Conservation (phyloP, 2,797 vertebrate species). For the Cynopterus sphinx region DNA sequence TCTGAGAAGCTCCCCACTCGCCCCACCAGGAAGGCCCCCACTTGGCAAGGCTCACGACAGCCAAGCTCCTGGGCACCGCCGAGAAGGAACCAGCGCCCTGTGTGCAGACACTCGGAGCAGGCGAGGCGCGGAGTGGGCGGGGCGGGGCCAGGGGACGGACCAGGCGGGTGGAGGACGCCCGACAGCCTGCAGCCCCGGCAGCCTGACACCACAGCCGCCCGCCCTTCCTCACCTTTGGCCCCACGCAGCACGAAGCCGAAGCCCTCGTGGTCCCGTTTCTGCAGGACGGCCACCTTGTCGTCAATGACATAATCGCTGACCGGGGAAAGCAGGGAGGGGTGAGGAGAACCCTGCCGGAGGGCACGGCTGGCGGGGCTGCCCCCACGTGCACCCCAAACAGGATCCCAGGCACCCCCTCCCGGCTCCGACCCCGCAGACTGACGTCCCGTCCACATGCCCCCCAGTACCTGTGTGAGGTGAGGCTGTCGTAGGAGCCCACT, state of each 20-base stretch:
- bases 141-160: background rate
- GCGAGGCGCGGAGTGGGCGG: too few relatives aligned
- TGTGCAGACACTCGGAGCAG: background rate
- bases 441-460: accelerated
- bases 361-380: background rate
- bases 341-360: background rate
- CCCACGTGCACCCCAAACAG: background rate
- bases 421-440: background rate
- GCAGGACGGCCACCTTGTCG: constrained; percentile 97
- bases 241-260: constrained; percentile 98
- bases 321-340: constrained; percentile 71
- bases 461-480: constrained; percentile 96
- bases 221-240: constrained; percentile 92
- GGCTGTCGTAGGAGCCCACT: constrained; percentile 98
- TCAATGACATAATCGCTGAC: constrained; percentile 97
- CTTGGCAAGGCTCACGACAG: background rate
- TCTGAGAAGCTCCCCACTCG: background rate
- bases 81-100: background rate
- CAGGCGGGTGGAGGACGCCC: accelerated
- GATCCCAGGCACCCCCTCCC: background rate
- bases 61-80: background rate
- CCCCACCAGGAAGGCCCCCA: background rate
- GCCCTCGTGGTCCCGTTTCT: constrained; percentile 98
- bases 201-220: background rate
- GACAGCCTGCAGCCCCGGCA: accelerated